Percentiles rank a stretch among this genome's conserved stretches.
Conservation (phyloP, 2,797 vertebrate genomes). For the Crypturellus tataupa region DNA sequence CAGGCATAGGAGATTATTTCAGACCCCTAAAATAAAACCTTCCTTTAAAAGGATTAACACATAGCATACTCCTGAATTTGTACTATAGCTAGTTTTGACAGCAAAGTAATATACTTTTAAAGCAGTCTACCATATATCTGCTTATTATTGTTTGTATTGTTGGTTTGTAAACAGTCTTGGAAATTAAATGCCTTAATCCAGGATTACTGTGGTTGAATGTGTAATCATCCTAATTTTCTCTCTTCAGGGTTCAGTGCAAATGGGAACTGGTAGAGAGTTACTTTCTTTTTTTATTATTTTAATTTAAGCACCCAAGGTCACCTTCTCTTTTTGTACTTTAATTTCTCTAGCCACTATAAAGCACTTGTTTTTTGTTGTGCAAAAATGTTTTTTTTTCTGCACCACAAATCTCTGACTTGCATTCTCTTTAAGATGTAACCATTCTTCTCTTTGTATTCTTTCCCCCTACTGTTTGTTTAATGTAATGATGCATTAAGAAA, state of each 20-base stretch:
- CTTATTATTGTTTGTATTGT: slow-evolving; percentile 23
- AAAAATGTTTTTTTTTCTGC: neutral
- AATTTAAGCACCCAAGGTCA: neutral
- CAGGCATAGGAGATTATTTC: neutral
- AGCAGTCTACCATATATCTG: slow-evolving; percentile 3
- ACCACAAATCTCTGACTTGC: neutral
- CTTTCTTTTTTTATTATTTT: neutral
- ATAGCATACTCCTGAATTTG: neutral
- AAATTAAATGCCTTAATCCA: slow-evolving; percentile 40
- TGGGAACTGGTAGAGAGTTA: neutral
- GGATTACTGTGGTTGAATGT: slow-evolving; percentile 2
- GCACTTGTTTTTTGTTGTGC: neutral
- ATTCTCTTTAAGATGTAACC: neutral
- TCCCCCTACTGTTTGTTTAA: neutral
- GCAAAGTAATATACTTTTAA: neutral
- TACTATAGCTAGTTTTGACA: slow-evolving; percentile 34
- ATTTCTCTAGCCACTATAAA: neutral
- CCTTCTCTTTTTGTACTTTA: neutral
- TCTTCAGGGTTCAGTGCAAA: neutral
- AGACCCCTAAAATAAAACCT: neutral
- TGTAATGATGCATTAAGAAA: neutral
- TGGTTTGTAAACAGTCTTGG: slow-evolving; percentile 12
- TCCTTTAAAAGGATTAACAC: neutral
- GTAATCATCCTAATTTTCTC: slow-evolving; percentile 7
- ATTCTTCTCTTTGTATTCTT: neutral